Percentiles rank a stretch among this genome's conserved stretches.
phyloP scores from a whole-genome alignment of 2,113 vertebrate species.

The Rhombomys opimus region DNA sequence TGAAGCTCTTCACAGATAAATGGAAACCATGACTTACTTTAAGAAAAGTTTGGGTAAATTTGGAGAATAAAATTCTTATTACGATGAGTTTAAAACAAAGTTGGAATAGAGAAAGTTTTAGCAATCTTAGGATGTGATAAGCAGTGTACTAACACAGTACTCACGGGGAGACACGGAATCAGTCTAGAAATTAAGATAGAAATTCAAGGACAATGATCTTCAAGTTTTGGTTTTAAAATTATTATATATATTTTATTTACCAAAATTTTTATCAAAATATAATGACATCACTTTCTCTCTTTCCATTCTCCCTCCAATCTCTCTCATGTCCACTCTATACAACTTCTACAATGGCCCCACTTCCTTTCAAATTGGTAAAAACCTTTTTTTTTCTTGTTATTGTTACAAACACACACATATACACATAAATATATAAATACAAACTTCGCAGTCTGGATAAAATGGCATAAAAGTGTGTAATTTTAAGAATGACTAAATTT shows the following conservation, averaged over 20 bases:
- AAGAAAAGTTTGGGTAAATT: not conserved
- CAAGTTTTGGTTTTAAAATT: constrained; percentile 19
- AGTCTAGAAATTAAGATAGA: not conserved
- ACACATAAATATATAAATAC: not conserved
- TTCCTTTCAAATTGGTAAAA: not conserved
- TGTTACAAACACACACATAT: not conserved
- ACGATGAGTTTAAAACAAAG: not conserved
- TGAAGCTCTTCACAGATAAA: not conserved
- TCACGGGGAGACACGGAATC: not conserved
- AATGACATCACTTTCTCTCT: not conserved
- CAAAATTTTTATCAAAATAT: not conserved
- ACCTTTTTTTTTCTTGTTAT: not conserved
- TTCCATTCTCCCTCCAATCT: not conserved
- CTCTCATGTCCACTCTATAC: not conserved
- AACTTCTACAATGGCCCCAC: not conserved
- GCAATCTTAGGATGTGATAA: not conserved
- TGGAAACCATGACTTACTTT: not conserved
- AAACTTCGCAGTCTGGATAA: not conserved
- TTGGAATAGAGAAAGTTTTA: constrained; percentile 1
- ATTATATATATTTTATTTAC: not conserved
- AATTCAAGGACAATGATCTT: not conserved
- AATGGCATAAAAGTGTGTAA: not conserved
- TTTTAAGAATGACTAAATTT: not conserved
- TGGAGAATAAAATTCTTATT: not conserved
- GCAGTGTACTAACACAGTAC: not conserved